phyloP scores from a whole-genome alignment of 2,113 vertebrate genomes.

The Physeter macrocephalus region DNA sequence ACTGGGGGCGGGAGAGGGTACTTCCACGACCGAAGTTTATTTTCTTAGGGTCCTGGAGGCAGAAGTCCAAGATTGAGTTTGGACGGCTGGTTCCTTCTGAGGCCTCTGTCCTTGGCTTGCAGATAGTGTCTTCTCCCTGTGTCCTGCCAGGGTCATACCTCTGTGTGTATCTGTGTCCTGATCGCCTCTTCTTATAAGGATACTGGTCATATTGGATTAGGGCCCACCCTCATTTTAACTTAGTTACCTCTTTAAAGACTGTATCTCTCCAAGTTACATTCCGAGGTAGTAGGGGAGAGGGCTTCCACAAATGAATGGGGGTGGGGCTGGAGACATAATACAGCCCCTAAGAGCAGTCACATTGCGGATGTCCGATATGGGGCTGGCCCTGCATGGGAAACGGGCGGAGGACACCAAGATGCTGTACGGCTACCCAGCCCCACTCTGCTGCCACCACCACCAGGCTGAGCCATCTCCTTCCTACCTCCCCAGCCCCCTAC shows the following conservation, averaged over 20 bases:
- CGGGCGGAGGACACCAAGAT: background rate
- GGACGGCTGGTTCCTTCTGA: background rate
- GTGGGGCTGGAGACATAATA: no score
- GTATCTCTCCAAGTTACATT: background rate
- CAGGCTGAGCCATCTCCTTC: background rate
- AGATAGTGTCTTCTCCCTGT: background rate
- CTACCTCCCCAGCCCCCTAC: background rate
- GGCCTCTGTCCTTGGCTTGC: background rate
- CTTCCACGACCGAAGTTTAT: background rate
- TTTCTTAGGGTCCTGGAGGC: background rate
- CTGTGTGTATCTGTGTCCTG: background rate
- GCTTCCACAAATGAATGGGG: background rate
- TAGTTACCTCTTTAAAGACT: background rate
- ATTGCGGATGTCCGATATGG: background rate
- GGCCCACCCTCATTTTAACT: background rate
- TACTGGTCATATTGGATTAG: background rate
- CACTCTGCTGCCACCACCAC: background rate
- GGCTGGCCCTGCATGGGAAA: background rate
- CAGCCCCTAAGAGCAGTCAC: background rate
- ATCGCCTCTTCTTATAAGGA: background rate
- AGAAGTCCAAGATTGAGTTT: background rate
- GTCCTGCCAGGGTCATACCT: accelerated
- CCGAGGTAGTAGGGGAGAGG: background rate
- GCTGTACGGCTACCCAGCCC: background rate
- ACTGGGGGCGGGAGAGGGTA: no score